Evolutionary conservation across 1,140 invertebrate species (phyloP).

Genomic region (Latrodectus geometricus): DNA sequence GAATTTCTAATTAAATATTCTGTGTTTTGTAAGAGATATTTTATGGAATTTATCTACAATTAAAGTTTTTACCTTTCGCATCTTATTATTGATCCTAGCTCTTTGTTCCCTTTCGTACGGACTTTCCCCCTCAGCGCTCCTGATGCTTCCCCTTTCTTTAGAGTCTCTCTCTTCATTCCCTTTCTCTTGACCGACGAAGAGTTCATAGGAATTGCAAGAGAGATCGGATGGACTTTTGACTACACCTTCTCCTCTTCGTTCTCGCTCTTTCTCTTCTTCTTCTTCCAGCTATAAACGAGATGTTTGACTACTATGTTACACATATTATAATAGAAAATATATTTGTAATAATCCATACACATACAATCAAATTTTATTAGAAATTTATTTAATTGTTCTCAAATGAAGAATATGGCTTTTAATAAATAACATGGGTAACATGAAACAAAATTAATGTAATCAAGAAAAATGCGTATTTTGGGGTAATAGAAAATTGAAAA

Average conservation of each 20-base stretch:
- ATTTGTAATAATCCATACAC: no score
- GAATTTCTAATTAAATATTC: neutral
- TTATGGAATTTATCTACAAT: neutral
- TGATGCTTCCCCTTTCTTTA: slow-evolving; percentile 89
- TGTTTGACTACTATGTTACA: no score
- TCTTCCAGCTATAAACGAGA: slow-evolving; percentile 58
- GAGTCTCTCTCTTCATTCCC: slow-evolving; percentile 85
- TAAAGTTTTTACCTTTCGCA: slow-evolving; percentile 82
- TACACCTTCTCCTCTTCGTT: slow-evolving; percentile 68
- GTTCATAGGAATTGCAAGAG: slow-evolving; percentile 89
- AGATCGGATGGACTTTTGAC: slow-evolving; percentile 89
- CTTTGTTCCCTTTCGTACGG: slow-evolving; percentile 57
- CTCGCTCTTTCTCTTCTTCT: slow-evolving; percentile 68
- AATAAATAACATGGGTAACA: no score
- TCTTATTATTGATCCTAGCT: slow-evolving; percentile 70
- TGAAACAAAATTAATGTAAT: no score
- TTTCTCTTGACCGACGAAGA: slow-evolving; percentile 87
- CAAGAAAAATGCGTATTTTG: no score
- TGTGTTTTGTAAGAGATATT: no score
- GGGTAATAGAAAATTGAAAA: no score
- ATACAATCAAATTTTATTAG: no score
- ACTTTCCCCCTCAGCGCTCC: slow-evolving; percentile 82
- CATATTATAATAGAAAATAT: no score
- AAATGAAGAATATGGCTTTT: no score
- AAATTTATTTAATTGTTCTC: no score